Evolutionary conservation across 2,113 vertebrate species (phyloP).

Genomic region (Protobothrops mucrosquamatus): DNA sequence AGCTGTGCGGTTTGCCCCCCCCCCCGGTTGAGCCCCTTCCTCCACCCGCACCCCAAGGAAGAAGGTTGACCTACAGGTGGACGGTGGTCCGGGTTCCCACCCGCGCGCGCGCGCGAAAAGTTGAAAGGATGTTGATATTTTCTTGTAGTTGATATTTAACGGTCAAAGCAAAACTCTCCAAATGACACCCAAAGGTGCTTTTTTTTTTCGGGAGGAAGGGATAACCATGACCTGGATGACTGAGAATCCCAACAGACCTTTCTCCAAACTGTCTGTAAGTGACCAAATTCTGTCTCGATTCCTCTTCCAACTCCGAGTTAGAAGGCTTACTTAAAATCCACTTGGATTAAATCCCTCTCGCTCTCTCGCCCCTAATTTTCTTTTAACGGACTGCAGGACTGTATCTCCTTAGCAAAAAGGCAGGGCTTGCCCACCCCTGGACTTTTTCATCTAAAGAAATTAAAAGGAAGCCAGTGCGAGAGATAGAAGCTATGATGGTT

Average conservation of each 20-base stretch:
- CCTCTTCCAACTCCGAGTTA: neutral
- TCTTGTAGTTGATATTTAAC: neutral
- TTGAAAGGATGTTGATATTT: neutral
- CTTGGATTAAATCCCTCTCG: neutral
- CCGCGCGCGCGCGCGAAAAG: neutral
- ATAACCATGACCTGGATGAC: too few species aligned
- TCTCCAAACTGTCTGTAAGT: neutral
- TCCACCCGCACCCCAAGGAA: neutral
- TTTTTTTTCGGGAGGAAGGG: too few species aligned
- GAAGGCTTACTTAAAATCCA: neutral
- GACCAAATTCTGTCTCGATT: neutral
- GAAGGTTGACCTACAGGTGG: neutral
- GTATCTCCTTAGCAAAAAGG: neutral
- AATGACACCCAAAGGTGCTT: neutral
- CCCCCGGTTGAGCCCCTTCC: neutral
- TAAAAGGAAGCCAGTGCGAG: neutral
- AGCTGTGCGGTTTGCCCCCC: neutral
- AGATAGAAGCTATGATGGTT: neutral
- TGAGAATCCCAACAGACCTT: too few species aligned
- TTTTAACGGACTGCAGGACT: neutral
- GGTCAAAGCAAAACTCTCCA: neutral
- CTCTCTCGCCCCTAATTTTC: neutral
- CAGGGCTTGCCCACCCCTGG: neutral
- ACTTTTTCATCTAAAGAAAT: neutral
- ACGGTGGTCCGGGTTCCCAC: neutral